Evolutionary conservation across 2,888 invertebrate species (phyloP), one percentile per base, ranked within the genome.

Genomic region (Stratiomys singularior): DNA sequence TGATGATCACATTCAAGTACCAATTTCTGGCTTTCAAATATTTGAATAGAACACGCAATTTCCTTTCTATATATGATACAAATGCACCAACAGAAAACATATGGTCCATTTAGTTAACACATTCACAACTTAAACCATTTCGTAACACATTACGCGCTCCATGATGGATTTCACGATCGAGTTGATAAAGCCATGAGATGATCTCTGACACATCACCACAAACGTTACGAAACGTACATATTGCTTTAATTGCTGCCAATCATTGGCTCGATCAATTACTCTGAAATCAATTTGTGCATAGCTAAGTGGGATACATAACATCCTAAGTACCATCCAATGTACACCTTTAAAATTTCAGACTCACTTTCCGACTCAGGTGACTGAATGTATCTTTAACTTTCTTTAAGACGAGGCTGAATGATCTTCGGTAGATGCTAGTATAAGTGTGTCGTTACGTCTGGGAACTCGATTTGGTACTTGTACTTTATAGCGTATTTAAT

Each of bases 231-330:
- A 52, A 52, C 18, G 52, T 52, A 3, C 9, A 5, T 37, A 5
- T 37, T 3, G 5, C 15, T 52, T 52, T 52, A 52, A 52, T 52
- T 52, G 52, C 52, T 13, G 4, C n/a, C 52, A 52, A n/a, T 52
- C 52, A 18, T 52, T 52, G 52, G 15, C 15, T 52, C 52, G 15
- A 52, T 52, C 52, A 52, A 52, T 52, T 52, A 52, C 52, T 52
- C 52, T 4, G 7, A 52, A 52, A 52, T 13, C 15, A 52, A 52
- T 52, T 52, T 52, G 52, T 52, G 15, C 18, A 52, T 15, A 52
- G 15, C 52, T 18, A 52, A 52, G 18, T 37, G 37, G 37, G 37
- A 37, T 37, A 37, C 37, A 37, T 37, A 37, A 37, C 9, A 37
- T 37, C 37, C 3, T 5, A 37, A 37, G 37, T 37, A 37, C 37